A percentile compares a stretch with the other conserved stretches of the same genome.
These are phyloP conservation scores for Zootoca vivipara DNA, from an alignment of 2,113 vertebrate species.

Conservation along the genomic window DNA sequence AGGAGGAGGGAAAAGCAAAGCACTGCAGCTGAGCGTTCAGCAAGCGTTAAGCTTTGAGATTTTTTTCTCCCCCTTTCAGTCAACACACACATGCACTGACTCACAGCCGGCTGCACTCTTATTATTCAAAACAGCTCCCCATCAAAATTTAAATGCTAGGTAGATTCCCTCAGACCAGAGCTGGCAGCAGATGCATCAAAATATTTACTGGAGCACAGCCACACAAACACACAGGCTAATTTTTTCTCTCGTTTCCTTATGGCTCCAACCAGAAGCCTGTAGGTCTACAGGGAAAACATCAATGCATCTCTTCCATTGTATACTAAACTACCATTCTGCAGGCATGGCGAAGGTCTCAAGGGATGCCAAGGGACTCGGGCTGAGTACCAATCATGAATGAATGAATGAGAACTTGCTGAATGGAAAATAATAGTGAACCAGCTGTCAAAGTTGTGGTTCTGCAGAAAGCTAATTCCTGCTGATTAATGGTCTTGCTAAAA, in stretches of 20 bases:
- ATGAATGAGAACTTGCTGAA: slow-evolving; percentile 70
- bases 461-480: slow-evolving; percentile 18
- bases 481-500: slow-evolving; percentile 55
- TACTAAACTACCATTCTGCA: slow-evolving; percentile 60
- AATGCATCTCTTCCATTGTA: slow-evolving; percentile 59
- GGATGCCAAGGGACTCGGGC: slow-evolving; percentile 53
- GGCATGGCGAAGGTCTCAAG: slow-evolving; percentile 51
- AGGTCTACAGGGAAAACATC: slow-evolving; percentile 65
- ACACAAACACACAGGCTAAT: slow-evolving; percentile 70
- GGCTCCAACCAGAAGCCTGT: slow-evolving; percentile 70
- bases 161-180: slow-evolving; percentile 68
- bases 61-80: slow-evolving; percentile 60
- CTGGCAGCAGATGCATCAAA: slow-evolving; percentile 70
- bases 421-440: slow-evolving; percentile 47
- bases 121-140: slow-evolving; percentile 74
- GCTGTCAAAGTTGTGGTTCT: slow-evolving; percentile 62
- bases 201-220: slow-evolving; percentile 73
- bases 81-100: slow-evolving; percentile 78
- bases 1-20: slow-evolving; percentile 62
- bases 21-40: slow-evolving; percentile 75
- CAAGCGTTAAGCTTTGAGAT: slow-evolving; percentile 70
- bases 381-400: slow-evolving; percentile 72
- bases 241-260: slow-evolving; percentile 64
- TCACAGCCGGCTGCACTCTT: slow-evolving; percentile 73
- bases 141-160: slow-evolving; percentile 71